A percentile compares a stretch with the other conserved stretches of the same genome.
Conservation (phyloP, 2,797 vertebrate species). For the Chanos chanos region DNA sequence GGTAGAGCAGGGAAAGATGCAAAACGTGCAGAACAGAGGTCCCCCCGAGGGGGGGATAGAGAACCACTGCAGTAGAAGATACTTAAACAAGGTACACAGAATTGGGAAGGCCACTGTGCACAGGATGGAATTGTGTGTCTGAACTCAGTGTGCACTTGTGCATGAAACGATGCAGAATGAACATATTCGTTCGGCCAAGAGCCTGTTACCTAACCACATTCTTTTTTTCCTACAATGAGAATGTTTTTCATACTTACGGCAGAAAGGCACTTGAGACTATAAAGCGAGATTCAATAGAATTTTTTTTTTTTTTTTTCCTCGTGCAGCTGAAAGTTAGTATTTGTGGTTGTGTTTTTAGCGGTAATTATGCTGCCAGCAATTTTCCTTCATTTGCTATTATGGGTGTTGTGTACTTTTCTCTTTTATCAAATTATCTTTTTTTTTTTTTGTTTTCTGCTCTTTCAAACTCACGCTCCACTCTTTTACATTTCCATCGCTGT, state of each 20-base stretch:
- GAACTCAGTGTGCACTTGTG: conserved; percentile 14
- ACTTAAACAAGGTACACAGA: not conserved
- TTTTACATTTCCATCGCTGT: conserved; percentile 34
- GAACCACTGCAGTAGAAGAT: not conserved
- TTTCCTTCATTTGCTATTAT: no score
- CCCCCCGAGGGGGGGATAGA: no score
- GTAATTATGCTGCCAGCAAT: not conserved
- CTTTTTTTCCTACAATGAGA: not conserved
- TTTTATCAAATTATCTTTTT: not conserved
- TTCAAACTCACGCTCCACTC: not conserved
- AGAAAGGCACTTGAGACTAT: not conserved
- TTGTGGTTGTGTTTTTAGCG: not conserved
- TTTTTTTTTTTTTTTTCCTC: not conserved
- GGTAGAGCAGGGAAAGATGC: no score
- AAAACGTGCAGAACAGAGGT: no score
- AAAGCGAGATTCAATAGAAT: not conserved
- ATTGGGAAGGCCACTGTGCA: not conserved
- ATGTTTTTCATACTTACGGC: no score
- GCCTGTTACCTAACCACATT: not conserved
- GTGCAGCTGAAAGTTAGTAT: not conserved
- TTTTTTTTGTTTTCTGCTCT: not conserved
- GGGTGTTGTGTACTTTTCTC: not conserved
- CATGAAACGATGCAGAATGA: conserved; percentile 17
- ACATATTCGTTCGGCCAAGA: conserved; percentile 6
- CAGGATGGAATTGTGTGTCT: not conserved